Evolutionary conservation across 2,797 vertebrate species (phyloP).

Genomic region (Argya squamiceps): DNA sequence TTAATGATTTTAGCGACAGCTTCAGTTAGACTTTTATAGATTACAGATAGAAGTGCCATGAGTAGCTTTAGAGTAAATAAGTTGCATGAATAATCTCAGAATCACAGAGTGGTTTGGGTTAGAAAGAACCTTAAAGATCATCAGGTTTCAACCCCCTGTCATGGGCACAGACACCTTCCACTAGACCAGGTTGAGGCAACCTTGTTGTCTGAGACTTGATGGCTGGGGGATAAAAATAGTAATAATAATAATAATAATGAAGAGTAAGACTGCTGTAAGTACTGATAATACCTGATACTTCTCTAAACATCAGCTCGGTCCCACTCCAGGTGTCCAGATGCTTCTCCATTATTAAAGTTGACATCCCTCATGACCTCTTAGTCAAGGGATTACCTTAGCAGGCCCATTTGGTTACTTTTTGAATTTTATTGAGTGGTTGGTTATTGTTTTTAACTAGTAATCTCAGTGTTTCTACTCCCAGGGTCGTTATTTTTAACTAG

Average conservation of each 20-base stretch:
- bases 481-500: not conserved
- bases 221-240: not conserved
- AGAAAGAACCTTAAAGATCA: not conserved
- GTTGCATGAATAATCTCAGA: not conserved
- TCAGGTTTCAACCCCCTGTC: not conserved
- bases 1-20: not conserved
- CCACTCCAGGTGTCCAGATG: not conserved
- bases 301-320: not conserved
- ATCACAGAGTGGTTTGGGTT: not conserved
- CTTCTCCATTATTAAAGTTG: not conserved
- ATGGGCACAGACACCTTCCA: not conserved
- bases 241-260: not conserved
- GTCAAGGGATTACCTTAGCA: not conserved
- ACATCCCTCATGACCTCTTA: not conserved
- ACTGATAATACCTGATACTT: not conserved
- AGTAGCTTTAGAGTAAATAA: not conserved
- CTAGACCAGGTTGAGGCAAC: not conserved
- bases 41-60: not conserved
- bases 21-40: not conserved
- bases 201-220: rapidly evolving
- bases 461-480: not conserved
- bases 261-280: not conserved
- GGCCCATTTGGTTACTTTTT: not conserved
- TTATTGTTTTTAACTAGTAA: not conserved
- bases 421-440: not conserved